Base-by-base conservation (phyloP, 2,888 invertebrate species). In the Dinocampus coccinellae region DNA sequence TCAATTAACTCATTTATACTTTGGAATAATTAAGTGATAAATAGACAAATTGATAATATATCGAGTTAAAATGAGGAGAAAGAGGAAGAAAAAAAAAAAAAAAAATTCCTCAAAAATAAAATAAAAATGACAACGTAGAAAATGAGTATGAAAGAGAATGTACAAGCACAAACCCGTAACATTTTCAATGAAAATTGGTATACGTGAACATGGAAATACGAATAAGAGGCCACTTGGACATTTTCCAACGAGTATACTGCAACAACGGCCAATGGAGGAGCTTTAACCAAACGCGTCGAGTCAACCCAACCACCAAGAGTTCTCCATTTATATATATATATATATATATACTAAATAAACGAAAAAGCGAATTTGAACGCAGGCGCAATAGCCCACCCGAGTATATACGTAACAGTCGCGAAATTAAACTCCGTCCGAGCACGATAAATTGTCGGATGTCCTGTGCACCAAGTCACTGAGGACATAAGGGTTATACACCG, bases 391-490 rank as follows among this genome's bases (percentile, higher is more conserved):
- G 16, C n/a, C n/a, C n/a, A 16, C 20, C 57, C 47, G 71, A 68
- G 70, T 76, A 73, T 72, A n/a, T n/a, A n/a, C n/a, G 75, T 75
- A 76, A 77, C 76, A 68, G 76, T 71, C 74, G 76, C 80, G 79
- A 79, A 81, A 82, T 81, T 79, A 80, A 79, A 81, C 79, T 79
- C 77, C 78, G 79, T 77, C 77, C 72, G 77, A 76, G 77, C 76
- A 68, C 81, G 79, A 82, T 82, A 82, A 81, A 82, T 82, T 79
- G 78, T 77, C 78, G 77, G 73, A 80, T 77, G 79, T 81, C 81
- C 79, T 80, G 77, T 77, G 76, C 79, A 47, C 47, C 47, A 47
- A 79, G 79, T 77, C 74, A 76, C 74, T 70, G 52, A 69, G 77
- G 74, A 73, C 76, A 77, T 76, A 74, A 77, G 76, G 76, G 73